phyloP scores from a whole-genome alignment of 2,797 vertebrate genomes.

The Peromyscus attwateri region DNA sequence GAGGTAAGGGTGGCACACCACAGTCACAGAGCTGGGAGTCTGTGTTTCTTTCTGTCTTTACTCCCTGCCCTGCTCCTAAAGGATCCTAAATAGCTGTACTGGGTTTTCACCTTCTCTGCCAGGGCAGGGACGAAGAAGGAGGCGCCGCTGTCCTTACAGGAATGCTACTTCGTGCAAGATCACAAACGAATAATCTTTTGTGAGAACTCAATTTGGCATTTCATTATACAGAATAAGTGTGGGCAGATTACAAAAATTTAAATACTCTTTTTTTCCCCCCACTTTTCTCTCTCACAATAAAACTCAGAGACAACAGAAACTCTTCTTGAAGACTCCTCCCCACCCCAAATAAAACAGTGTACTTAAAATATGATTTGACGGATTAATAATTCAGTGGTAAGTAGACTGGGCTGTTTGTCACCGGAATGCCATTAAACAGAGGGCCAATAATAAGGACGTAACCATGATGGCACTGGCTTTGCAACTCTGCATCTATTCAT shows the following conservation, averaged over 20 bases:
- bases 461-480: slow-evolving; percentile 31
- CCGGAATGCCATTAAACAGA: not conserved
- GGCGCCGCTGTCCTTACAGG: not conserved
- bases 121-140: not conserved
- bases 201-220: not conserved
- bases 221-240: not conserved
- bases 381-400: slow-evolving; percentile 65
- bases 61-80: not conserved
- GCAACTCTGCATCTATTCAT: slow-evolving; percentile 28
- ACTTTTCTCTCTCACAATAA: slow-evolving; percentile 1
- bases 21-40: not conserved
- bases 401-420: not conserved
- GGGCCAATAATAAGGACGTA: slow-evolving; percentile 9
- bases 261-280: not conserved
- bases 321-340: not conserved
- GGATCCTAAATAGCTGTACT: not conserved
- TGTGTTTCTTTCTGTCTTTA: not conserved
- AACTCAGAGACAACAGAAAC: not conserved
- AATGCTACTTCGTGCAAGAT: not conserved
- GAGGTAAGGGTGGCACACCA: not conserved
- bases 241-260: not conserved
- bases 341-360: not conserved
- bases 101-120: not conserved
- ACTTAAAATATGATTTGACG: not conserved
- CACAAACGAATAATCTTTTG: not conserved